Evolutionary conservation across 2,888 invertebrate species (phyloP).

Genomic region (Ischnus inquisitorius): DNA sequence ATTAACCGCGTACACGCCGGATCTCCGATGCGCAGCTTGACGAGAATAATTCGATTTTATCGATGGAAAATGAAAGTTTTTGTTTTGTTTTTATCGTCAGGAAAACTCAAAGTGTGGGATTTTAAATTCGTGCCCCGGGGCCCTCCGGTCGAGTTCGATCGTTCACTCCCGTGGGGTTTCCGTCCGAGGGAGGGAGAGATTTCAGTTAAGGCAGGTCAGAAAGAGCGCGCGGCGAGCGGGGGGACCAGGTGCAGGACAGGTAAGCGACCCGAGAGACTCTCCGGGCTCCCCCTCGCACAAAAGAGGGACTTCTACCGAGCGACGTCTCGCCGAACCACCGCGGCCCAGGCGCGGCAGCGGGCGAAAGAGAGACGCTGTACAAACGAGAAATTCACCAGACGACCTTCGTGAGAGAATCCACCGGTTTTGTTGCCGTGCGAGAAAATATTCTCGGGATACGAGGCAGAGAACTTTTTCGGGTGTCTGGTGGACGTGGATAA

Average conservation of each 20-base stretch:
- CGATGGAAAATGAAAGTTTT: conserved; percentile 2
- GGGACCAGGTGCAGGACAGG: conserved; percentile 61
- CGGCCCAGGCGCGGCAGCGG: not conserved
- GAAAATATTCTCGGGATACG: not conserved
- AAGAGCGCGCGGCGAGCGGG: conserved; percentile 1
- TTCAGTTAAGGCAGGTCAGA: conserved; percentile 53
- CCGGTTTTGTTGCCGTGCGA: not conserved
- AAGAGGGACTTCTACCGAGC: conserved; percentile 17
- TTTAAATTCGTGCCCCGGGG: conserved; percentile 16
- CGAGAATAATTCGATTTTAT: not conserved
- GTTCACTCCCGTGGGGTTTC: conserved; percentile 28
- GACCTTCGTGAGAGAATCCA: conserved; percentile 62
- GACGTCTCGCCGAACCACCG: not conserved
- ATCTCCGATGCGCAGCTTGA: too few species aligned
- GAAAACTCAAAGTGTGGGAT: not conserved
- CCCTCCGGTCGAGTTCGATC: not conserved
- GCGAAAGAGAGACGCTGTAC: conserved; percentile 6
- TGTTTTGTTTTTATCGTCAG: not conserved
- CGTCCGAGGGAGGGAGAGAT: conserved; percentile 1
- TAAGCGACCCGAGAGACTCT: conserved; percentile 58
- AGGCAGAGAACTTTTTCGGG: not conserved
- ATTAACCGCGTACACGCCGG: not conserved
- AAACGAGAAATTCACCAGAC: conserved; percentile 63
- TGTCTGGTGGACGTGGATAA: not conserved
- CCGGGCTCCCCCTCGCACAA: conserved; percentile 30